Percentiles rank a stretch among this genome's conserved stretches.
Evolutionary conservation across 37 sponge, comb jelly and placozoan genomes (phyloP).

Genomic region (Ianthella basta): DNA sequence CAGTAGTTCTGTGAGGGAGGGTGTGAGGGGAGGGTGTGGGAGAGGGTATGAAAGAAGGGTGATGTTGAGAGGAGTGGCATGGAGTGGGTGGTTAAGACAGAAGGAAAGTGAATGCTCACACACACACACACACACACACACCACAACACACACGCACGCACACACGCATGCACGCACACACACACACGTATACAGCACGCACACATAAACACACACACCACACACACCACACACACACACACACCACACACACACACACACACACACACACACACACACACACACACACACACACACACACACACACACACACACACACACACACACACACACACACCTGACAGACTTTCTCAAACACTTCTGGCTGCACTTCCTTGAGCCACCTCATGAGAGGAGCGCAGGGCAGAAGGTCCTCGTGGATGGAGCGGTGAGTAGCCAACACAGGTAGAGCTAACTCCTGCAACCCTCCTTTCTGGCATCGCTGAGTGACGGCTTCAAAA

Average conservation of each 20-base stretch:
- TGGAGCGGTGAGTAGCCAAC: slow-evolving; percentile 41
- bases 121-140: slow-evolving; percentile 8
- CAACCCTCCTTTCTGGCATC: not conserved
- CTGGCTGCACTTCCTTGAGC: slow-evolving; percentile 41
- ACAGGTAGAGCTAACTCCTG: not conserved
- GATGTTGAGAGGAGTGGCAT: not conserved
- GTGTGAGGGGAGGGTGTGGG: not conserved
- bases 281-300: slow-evolving; percentile 29
- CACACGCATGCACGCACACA: not conserved
- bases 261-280: slow-evolving; percentile 29
- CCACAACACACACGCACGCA: slow-evolving; percentile 7
- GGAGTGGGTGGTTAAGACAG: no score
- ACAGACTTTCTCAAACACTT: slow-evolving; percentile 1
- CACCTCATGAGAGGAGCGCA: slow-evolving; percentile 63
- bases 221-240: slow-evolving; percentile 22
- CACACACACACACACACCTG: slow-evolving; percentile 28
- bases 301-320: slow-evolving; percentile 29
- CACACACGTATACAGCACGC: no score
- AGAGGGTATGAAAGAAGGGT: not conserved
- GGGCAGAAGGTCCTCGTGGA: slow-evolving; percentile 53
- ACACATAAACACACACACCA: no score
- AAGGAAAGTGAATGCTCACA: not conserved
- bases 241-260: slow-evolving; percentile 12
- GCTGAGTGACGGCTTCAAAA: not conserved
- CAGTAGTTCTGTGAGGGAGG: slow-evolving; percentile 8